Base-by-base conservation (phyloP, 1,140 invertebrate genomes). In the Chironomus striatipennis region DNA sequence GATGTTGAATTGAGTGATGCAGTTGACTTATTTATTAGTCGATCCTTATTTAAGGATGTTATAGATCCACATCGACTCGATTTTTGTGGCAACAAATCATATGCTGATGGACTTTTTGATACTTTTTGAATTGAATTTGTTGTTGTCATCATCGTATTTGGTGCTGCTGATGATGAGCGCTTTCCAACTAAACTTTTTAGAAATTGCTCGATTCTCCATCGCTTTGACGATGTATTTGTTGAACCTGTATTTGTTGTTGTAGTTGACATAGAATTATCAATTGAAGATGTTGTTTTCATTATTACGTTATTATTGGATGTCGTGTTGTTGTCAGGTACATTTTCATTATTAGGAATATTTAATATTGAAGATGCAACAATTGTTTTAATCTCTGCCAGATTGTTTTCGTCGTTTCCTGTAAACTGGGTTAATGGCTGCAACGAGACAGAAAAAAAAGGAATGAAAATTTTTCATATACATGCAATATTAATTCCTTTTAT, bases 151-250 rank as follows among this genome's bases (percentile, higher is more conserved):
- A 24, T 74, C n/a, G 47, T 15, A 12, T 2, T 10, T 47, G 43
- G 9, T 7, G 47, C n/a, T 15, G 47, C 12, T 3, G 76, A 78
- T 72, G 76, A 75, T 65, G 80, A 80, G 75, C 79, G 79, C 18
- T 70, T 70, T 0, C 81, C 81, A 24, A 82, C 81, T 77, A 82
- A 76, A 17, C 79, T 80, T 18, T 82, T 82, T 72, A 82, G 74
- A 72, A 82, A 81, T 75, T 82, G 82, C 75, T 81, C 81, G n/a
- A 82, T 76, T 75, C 81, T 80, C 43, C 78, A 78, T 5, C 79
- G 77, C 7, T 79, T 78, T 0, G 81, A 79, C 74, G 81, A 12
- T 74, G 79, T 79, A 67, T 73, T 74, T 0, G 17, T 70, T 17
- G 17, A 10, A 17, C 20, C 10, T 18, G 17, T 20, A 20, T n/a